Evolutionary conservation across 1,140 invertebrate genomes (phyloP).

Genomic region (Bombus affinis): DNA sequence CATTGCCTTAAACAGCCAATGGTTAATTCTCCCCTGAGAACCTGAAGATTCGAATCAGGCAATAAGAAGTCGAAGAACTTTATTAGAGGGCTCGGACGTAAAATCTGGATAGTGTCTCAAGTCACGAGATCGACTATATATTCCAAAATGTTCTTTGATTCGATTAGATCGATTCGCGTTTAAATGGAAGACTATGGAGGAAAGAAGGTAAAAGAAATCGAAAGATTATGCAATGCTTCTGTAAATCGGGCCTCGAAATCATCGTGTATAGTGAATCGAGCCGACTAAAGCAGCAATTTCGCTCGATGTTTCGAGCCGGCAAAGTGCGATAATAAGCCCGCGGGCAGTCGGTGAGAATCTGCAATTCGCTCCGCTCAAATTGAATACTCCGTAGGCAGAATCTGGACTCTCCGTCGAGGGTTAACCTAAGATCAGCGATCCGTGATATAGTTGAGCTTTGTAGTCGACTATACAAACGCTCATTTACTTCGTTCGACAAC

Average conservation of each 20-base stretch:
- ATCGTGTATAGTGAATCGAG: conserved; percentile 51
- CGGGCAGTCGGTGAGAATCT: conserved; percentile 79
- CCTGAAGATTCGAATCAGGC: no score
- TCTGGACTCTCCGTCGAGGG: conserved; percentile 72
- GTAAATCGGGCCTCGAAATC: conserved; percentile 48
- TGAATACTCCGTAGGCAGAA: conserved; percentile 80
- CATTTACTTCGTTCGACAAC: conserved; percentile 41
- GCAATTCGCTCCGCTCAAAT: conserved; percentile 79
- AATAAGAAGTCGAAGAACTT: not conserved
- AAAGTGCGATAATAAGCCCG: conserved; percentile 81
- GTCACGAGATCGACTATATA: not conserved
- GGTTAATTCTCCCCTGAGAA: no score
- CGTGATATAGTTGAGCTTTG: conserved; percentile 76
- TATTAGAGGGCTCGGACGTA: not conserved
- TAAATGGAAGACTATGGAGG: not conserved
- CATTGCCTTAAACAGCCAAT: not conserved
- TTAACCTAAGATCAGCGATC: conserved; percentile 80
- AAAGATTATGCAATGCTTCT: conserved; percentile 42
- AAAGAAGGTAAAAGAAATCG: not conserved
- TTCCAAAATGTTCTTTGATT: not conserved
- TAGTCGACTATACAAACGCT: conserved; percentile 38
- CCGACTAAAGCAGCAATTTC: conserved; percentile 63
- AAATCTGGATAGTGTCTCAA: not conserved
- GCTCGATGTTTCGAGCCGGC: conserved; percentile 68
- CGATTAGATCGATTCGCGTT: not conserved